Conservation (phyloP, 1,140 invertebrate species). For the Drosophila takahashii region DNA sequence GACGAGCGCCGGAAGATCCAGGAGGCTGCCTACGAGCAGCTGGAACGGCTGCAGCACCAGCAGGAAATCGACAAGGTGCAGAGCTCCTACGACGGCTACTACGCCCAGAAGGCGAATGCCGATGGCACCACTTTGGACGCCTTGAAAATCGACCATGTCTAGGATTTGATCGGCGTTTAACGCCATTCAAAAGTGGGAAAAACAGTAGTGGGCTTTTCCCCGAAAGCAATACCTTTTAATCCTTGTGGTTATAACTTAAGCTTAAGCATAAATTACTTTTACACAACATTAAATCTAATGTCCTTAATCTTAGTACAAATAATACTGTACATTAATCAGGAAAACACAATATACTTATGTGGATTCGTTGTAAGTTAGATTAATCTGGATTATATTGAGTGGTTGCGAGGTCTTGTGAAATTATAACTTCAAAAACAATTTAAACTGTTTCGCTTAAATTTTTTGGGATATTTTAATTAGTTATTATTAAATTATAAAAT, state of each 20-base stretch:
- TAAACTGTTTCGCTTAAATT: neutral
- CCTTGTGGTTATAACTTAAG: conserved; percentile 16
- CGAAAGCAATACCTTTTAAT: conserved; percentile 60
- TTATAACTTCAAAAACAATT: neutral
- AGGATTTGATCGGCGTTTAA: conserved; percentile 17
- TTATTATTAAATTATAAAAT: neutral
- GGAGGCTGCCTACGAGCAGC: conserved; percentile 73
- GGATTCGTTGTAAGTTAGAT: neutral
- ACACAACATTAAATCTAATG: neutral
- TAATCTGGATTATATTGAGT: neutral
- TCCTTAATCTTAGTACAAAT: conserved; percentile 14
- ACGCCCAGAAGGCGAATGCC: conserved; percentile 60
- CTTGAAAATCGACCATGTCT: conserved; percentile 68
- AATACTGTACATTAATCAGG: conserved; percentile 25
- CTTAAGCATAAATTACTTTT: conserved; percentile 18
- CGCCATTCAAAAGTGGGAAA: neutral
- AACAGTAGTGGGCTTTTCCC: neutral
- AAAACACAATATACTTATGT: conserved; percentile 1
- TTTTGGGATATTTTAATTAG: no score
- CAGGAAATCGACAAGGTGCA: conserved; percentile 74
- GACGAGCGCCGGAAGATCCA: conserved; percentile 70
- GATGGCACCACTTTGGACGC: conserved; percentile 59
- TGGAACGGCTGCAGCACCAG: conserved; percentile 65
- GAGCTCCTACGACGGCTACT: conserved; percentile 72
- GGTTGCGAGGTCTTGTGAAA: conserved; percentile 1